A percentile compares a stretch with the other conserved stretches of the same genome.
Evolutionary conservation across 2,797 vertebrate species (phyloP).

Genomic region (Aldrovandia affinis): DNA sequence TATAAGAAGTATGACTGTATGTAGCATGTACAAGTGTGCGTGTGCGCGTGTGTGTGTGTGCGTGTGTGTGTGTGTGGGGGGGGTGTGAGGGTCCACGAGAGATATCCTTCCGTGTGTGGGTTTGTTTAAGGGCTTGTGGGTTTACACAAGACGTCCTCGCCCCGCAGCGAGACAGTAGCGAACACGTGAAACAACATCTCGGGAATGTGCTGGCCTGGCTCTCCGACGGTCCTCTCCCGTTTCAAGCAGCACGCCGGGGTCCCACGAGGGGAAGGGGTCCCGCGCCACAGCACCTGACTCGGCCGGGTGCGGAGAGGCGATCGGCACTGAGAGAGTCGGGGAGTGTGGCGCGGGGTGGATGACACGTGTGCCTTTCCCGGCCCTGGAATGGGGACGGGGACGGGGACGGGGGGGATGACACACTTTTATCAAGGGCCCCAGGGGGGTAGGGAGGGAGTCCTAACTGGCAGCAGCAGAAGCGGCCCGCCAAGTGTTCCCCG

Average conservation of each 20-base stretch:
- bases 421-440: slow-evolving; percentile 1
- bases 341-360: slow-evolving; percentile 55
- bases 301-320: slow-evolving; percentile 22
- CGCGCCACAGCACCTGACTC: slow-evolving; percentile 51
- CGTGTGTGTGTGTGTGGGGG: slow-evolving; percentile 54
- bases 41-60: slow-evolving; percentile 57
- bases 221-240: slow-evolving; percentile 23
- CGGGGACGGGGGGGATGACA: no score
- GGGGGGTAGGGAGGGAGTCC: background rate
- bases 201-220: slow-evolving; percentile 62
- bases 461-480: slow-evolving; percentile 44
- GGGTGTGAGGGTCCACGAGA: background rate
- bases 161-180: slow-evolving; percentile 37
- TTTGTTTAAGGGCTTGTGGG: background rate
- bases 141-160: background rate
- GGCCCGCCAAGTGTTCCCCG: slow-evolving; percentile 55
- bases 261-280: slow-evolving; percentile 55
- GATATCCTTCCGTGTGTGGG: background rate
- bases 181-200: slow-evolving; percentile 72
- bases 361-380: slow-evolving; percentile 60
- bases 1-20: slow-evolving; percentile 35
- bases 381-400: slow-evolving; percentile 47
- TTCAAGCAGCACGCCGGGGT: slow-evolving; percentile 47
- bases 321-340: slow-evolving; percentile 37
- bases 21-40: slow-evolving; percentile 33